Conservation (phyloP, 92 coral and sea anemone genomes). For the Siderastrea radians region DNA sequence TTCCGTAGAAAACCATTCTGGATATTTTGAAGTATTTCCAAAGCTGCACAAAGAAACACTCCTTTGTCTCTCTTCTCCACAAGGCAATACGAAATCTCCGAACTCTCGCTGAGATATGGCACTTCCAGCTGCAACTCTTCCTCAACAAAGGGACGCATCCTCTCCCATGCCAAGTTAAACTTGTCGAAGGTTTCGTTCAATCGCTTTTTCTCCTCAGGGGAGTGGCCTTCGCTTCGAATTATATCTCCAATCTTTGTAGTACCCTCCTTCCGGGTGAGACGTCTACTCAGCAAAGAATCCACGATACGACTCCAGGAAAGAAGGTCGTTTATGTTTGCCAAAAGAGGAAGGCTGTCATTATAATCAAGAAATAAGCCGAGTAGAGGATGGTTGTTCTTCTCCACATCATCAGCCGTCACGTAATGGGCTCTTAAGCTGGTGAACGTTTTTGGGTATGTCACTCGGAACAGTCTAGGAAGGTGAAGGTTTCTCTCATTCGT, state of each 20-base stretch:
- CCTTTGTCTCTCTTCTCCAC: slow-evolving; percentile 82
- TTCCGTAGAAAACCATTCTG: slow-evolving; percentile 88
- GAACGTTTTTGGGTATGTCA: slow-evolving; percentile 75
- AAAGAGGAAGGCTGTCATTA: slow-evolving; percentile 61
- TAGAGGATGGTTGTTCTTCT: slow-evolving; percentile 71
- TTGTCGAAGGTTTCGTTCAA: slow-evolving; percentile 64
- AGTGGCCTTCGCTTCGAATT: slow-evolving; percentile 53
- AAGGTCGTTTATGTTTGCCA: slow-evolving; percentile 76
- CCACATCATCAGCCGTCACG: slow-evolving; percentile 51
- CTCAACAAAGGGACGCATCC: slow-evolving; percentile 70
- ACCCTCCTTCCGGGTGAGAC: slow-evolving; percentile 81
- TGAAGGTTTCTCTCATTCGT: slow-evolving; percentile 54
- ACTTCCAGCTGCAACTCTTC: slow-evolving; percentile 29
- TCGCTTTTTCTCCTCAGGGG: slow-evolving; percentile 43
- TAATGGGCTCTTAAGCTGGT: slow-evolving; percentile 69
- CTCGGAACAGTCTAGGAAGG: slow-evolving; percentile 81
- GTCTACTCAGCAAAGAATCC: slow-evolving; percentile 78
- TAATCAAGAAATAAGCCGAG: slow-evolving; percentile 89
- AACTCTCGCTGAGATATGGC: slow-evolving; percentile 82
- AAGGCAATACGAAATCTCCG: slow-evolving; percentile 82
- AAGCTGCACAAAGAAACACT: slow-evolving; percentile 72
- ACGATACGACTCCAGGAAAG: slow-evolving; percentile 83
- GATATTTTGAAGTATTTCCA: slow-evolving; percentile 71
- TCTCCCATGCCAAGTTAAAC: slow-evolving; percentile 87
- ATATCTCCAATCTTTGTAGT: slow-evolving; percentile 79